Conservation (phyloP, 1,140 invertebrate genomes). For the Agrilus planipennis region DNA sequence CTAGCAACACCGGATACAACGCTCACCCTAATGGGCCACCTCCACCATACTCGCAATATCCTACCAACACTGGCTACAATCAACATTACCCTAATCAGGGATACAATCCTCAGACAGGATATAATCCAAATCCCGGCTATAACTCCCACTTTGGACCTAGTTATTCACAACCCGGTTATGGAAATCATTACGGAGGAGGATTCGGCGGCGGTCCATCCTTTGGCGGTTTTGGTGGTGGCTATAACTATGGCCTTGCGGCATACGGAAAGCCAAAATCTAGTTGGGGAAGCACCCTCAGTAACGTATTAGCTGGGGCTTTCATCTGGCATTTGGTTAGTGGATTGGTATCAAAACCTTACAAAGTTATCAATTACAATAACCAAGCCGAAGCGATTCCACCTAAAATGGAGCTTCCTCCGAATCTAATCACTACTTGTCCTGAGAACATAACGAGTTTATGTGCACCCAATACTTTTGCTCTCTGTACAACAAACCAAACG, state of each 20-base stretch:
- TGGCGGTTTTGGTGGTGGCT: conserved; percentile 2
- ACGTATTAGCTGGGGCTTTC: background rate
- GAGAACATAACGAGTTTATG: conserved; percentile 2
- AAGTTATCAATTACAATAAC: conserved; percentile 5
- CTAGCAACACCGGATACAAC: too few relatives aligned
- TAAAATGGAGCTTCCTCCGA: background rate
- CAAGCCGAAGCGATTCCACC: background rate
- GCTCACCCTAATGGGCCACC: too few relatives aligned
- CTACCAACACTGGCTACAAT: too few relatives aligned
- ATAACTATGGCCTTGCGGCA: background rate
- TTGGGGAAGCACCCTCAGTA: too few relatives aligned
- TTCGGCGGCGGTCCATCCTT: background rate
- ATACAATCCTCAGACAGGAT: too few relatives aligned
- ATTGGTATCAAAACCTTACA: background rate
- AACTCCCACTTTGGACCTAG: too few relatives aligned
- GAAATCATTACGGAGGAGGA: background rate
- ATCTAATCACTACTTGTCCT: background rate
- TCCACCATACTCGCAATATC: too few relatives aligned
- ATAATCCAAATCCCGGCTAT: too few relatives aligned
- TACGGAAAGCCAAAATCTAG: too few relatives aligned
- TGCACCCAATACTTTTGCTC: conserved; percentile 1
- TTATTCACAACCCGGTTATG: too few relatives aligned
- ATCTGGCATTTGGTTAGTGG: conserved; percentile 3
- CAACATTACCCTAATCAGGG: too few relatives aligned
- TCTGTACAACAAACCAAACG: conserved; percentile 1